A percentile compares a stretch with the other conserved stretches of the same genome.
These are phyloP conservation scores for Brachypterus glaber DNA, from an alignment of 2,888 invertebrate genomes.

Conservation along the genomic window DNA sequence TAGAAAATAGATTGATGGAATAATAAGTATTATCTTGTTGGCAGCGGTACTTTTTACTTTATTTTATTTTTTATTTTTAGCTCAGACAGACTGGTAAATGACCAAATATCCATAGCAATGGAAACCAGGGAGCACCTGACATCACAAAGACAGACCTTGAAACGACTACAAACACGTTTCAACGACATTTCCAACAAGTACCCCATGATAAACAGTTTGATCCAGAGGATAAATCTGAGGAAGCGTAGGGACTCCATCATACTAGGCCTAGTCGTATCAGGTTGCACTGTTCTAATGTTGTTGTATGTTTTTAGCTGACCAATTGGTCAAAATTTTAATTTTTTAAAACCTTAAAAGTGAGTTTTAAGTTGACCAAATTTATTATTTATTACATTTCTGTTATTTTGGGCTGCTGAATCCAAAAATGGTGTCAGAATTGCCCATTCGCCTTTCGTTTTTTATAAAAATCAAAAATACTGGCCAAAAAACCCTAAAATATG, in stretches of 20 bases:
- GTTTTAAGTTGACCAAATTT: neutral
- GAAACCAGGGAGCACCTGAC: conserved; percentile 91
- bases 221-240: conserved; percentile 87
- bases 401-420: too few relatives aligned
- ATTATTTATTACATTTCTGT: too few relatives aligned
- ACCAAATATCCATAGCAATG: conserved; percentile 95
- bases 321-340: too few relatives aligned
- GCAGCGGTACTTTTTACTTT: neutral
- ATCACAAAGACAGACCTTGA: conserved; percentile 80
- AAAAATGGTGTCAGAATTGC: too few relatives aligned
- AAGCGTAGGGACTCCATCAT: conserved; percentile 92
- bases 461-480: too few relatives aligned
- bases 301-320: conserved; percentile 65
- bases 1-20: too few relatives aligned
- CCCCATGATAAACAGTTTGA: conserved; percentile 74
- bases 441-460: neutral
- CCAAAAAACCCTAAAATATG: too few relatives aligned
- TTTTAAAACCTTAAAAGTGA: too few relatives aligned
- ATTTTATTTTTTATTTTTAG: conserved; percentile 43
- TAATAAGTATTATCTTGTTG: conserved; percentile 7
- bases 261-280: conserved; percentile 75
- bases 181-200: conserved; percentile 85
- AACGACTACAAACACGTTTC: conserved; percentile 83
- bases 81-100: conserved; percentile 86
- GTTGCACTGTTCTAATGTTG: conserved; percentile 81